Percentiles rank a stretch among this genome's conserved stretches.
Evolutionary conservation across 2,888 invertebrate species (phyloP).

Genomic region (Leptinotarsa peninsularis): DNA sequence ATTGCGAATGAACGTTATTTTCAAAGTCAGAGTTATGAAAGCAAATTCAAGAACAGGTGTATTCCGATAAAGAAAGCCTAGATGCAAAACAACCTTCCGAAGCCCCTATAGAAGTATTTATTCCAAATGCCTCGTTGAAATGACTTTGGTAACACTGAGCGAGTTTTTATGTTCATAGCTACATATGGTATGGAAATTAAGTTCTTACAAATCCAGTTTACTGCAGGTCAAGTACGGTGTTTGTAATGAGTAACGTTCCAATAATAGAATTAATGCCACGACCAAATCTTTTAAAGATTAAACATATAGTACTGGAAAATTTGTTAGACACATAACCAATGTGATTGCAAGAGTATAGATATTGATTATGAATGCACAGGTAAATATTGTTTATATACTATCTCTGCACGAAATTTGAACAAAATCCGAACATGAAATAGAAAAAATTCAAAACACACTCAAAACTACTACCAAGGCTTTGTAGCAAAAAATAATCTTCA

Average conservation of each 20-base stretch:
- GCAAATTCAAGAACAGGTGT: too few relatives aligned
- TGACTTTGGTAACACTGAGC: background rate
- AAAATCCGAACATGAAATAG: too few relatives aligned
- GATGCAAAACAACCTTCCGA: background rate
- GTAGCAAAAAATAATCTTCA: too few relatives aligned
- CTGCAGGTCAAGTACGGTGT: constrained; percentile 17
- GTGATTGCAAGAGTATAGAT: background rate
- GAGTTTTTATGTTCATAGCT: background rate
- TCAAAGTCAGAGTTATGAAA: too few relatives aligned
- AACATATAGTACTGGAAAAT: background rate
- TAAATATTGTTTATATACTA: too few relatives aligned
- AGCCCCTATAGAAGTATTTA: background rate
- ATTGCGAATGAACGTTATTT: too few relatives aligned
- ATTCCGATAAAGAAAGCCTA: background rate
- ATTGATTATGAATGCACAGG: too few relatives aligned
- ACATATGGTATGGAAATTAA: constrained; percentile 9
- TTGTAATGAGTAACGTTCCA: constrained; percentile 9
- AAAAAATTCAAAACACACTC: too few relatives aligned
- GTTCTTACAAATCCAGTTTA: constrained; percentile 18
- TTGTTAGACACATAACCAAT: background rate
- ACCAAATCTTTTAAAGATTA: background rate
- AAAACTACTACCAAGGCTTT: too few relatives aligned
- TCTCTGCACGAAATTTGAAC: too few relatives aligned
- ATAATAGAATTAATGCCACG: constrained; percentile 11
- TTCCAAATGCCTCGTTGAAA: background rate